phyloP scores from a whole-genome alignment of 2,113 vertebrate genomes.

The Phasianus colchicus region DNA sequence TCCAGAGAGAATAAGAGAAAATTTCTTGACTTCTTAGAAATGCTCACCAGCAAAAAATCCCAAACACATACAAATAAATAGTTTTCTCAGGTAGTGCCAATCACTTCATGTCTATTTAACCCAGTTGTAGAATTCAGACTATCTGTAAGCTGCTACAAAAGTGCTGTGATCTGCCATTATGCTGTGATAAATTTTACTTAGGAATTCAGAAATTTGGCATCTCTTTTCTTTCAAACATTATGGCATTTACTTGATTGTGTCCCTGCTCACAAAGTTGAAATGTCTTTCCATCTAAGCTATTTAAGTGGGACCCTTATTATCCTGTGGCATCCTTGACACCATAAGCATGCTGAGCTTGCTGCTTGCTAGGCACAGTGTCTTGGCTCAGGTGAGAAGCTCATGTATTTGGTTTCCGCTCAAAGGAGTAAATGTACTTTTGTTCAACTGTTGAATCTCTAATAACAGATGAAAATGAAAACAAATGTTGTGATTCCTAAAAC shows the following conservation, averaged over 20 bases:
- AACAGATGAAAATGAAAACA: slow-evolving; percentile 27
- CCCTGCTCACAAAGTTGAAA: not conserved
- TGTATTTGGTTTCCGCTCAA: not conserved
- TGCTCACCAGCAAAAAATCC: not conserved
- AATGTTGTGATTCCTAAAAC: slow-evolving; percentile 19
- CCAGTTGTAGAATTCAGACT: not conserved
- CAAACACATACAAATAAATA: not conserved
- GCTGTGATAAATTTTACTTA: not conserved
- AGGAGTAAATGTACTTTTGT: not conserved
- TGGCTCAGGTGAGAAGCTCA: not conserved
- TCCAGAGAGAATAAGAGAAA: not conserved
- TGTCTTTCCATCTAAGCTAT: not conserved
- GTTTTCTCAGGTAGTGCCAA: not conserved
- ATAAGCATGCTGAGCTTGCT: not conserved
- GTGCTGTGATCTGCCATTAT: not conserved
- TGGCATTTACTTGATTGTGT: not conserved
- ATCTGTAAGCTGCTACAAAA: not conserved
- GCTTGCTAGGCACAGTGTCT: not conserved
- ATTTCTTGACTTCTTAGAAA: not conserved
- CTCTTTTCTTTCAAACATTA: not conserved
- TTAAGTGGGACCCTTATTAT: not conserved
- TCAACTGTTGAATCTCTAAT: not conserved
- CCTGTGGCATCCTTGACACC: not conserved
- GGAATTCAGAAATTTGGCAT: not conserved
- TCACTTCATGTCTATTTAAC: not conserved